Percentiles rank a stretch among this genome's conserved stretches.
Evolutionary conservation across 2,888 invertebrate species (phyloP).

Genomic region (Aelia acuminata): DNA sequence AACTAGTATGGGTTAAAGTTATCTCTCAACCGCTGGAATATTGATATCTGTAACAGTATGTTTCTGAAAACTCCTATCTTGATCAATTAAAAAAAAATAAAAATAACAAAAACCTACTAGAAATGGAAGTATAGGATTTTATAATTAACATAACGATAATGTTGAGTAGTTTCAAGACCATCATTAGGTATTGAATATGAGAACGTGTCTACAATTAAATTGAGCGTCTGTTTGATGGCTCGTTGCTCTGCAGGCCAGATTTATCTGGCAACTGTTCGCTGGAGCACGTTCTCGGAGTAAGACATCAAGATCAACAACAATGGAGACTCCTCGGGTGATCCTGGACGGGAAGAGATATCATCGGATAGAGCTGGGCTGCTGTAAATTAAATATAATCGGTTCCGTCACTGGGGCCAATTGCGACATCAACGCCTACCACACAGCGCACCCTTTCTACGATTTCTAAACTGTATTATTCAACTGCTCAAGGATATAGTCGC

Average conservation of each 20-base stretch:
- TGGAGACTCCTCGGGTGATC: neutral
- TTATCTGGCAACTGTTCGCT: neutral
- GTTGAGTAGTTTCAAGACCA: too few species aligned
- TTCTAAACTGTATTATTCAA: constrained; percentile 44
- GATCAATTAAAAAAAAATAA: too few species aligned
- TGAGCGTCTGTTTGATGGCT: neutral
- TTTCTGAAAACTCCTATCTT: too few species aligned
- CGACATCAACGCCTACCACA: constrained; percentile 35
- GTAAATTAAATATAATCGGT: constrained; percentile 42
- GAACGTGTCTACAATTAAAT: too few species aligned
- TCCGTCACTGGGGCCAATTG: constrained; percentile 13
- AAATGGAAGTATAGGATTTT: too few species aligned
- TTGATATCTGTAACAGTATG: too few species aligned
- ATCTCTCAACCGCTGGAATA: too few species aligned
- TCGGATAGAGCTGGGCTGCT: neutral
- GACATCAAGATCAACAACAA: neutral
- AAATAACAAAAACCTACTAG: too few species aligned
- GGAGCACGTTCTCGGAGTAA: neutral
- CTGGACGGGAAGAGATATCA: neutral
- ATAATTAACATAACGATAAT: too few species aligned
- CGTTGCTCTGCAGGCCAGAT: neutral
- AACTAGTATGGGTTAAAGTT: too few species aligned
- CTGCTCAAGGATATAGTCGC: constrained; percentile 3
- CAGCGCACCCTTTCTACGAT: constrained; percentile 39
- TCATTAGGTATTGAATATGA: too few species aligned